Evolutionary conservation across 2,113 vertebrate genomes (phyloP).

Genomic region (Laterallus jamaicensis): DNA sequence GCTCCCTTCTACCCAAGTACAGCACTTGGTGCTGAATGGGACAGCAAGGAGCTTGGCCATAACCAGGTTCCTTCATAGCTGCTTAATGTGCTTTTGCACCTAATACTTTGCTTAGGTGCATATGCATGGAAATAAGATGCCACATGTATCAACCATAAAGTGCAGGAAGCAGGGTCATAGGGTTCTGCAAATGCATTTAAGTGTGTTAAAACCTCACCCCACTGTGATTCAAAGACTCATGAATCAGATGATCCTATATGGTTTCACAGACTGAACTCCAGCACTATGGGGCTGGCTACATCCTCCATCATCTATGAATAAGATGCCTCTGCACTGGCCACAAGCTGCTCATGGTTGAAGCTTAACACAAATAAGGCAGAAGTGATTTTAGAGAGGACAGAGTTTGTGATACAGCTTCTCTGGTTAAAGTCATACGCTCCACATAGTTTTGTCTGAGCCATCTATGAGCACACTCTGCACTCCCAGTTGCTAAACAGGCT

Average conservation of each 20-base stretch:
- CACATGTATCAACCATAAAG: neutral
- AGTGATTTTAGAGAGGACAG: neutral
- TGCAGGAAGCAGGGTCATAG: neutral
- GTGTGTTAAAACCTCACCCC: neutral
- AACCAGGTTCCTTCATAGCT: neutral
- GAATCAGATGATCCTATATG: neutral
- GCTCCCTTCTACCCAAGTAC: neutral
- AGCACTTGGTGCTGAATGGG: fast-evolving
- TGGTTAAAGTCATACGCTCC: neutral
- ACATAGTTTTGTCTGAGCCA: neutral
- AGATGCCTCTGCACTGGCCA: neutral
- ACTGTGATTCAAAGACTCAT: neutral
- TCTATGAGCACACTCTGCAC: neutral
- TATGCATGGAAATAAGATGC: neutral
- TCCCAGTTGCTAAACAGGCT: neutral
- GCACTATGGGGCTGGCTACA: neutral
- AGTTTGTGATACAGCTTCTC: neutral
- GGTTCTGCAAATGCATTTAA: neutral
- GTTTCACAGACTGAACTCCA: neutral
- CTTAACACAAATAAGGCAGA: neutral
- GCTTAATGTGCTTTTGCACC: neutral
- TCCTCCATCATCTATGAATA: neutral
- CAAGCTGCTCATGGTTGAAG: neutral
- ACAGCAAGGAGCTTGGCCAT: neutral
- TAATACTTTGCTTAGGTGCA: neutral